Evolutionary conservation across 2,888 invertebrate genomes (phyloP), one percentile per base, ranked within the genome.

Genomic region (Drosophila ustulata): DNA sequence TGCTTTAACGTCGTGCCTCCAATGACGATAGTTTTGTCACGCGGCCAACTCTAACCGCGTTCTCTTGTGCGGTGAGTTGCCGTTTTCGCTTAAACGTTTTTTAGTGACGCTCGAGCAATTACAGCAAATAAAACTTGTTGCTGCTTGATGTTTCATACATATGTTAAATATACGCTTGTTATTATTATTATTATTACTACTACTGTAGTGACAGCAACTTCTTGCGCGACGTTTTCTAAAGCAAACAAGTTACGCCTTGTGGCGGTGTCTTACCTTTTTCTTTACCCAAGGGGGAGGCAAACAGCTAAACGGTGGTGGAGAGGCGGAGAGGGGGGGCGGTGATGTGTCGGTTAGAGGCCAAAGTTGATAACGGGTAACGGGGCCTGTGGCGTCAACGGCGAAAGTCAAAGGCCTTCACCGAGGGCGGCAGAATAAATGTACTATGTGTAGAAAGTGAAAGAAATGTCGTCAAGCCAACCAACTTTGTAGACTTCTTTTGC

Each of bases 91-190:
- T 74, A 78, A 82, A 82, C 80, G 81, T 71, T 80, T 81, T 83
- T 81, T 82, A 82, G 84, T 75, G 47, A 80, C 80, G 82, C 80
- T 83, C 82, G 82, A 82, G 82, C 73, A 71, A 79, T 61, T 71
- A 47, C 62, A 43, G 45, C 13, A 13, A 25, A 55, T 62, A 64
- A 56, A 69, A 71, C 68, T 71, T 64, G 73, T 57, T 45, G 69
- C 45, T 51, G 37, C 55, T 67, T 53, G 45, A 63, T 53, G 69
- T 64, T 47, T 50, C 45, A 70, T 63, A 62, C 45, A 70, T 63
- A 62, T 52, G 51, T 66, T 58, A 32, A 61, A 64, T 58, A 57
- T 64, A 67, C 62, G 30, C 47, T 56, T 64, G 51, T 53, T 71
- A 50, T 59, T 56, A 50, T 49, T 55, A 28, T 51, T 32, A 43